Conservation (phyloP, 2,113 vertebrate species). For the Channa argus region DNA sequence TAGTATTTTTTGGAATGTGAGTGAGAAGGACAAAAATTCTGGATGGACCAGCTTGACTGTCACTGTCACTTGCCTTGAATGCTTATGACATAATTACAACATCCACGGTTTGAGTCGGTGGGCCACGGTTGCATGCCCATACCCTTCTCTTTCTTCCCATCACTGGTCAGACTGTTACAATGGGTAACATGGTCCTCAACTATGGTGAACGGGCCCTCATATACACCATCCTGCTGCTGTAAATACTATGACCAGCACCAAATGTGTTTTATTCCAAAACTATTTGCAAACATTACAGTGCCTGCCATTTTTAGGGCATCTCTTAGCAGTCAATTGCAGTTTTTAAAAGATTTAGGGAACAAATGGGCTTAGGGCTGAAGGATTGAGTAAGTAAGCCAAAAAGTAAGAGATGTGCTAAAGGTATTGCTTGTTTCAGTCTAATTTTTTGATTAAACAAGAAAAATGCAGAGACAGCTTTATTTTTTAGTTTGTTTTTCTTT, state of each 20-base stretch:
- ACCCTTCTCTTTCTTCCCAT: too few relatives aligned
- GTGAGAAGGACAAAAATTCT: constrained; percentile 66
- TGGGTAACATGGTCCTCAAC: background rate
- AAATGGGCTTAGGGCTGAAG: background rate
- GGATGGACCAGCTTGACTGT: background rate
- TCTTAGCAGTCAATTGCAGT: too few relatives aligned
- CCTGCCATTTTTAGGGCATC: background rate
- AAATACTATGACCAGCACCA: background rate
- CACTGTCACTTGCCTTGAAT: constrained; percentile 11
- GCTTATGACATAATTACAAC: too few relatives aligned
- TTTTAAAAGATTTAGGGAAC: background rate
- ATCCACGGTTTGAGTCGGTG: too few relatives aligned
- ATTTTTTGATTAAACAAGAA: too few relatives aligned
- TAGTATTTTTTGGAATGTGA: constrained; percentile 46
- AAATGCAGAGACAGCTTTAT: background rate
- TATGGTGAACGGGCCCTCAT: background rate
- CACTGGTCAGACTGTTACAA: background rate
- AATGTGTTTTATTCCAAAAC: background rate
- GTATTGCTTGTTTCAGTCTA: too few relatives aligned
- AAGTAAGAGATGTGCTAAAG: too few relatives aligned
- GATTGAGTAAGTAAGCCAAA: background rate
- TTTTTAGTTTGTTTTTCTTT: background rate
- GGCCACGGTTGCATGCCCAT: too few relatives aligned
- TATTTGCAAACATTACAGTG: background rate
- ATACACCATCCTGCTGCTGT: background rate